Base-by-base conservation (phyloP, 2,113 vertebrate species). In the Propithecus coquereli region DNA sequence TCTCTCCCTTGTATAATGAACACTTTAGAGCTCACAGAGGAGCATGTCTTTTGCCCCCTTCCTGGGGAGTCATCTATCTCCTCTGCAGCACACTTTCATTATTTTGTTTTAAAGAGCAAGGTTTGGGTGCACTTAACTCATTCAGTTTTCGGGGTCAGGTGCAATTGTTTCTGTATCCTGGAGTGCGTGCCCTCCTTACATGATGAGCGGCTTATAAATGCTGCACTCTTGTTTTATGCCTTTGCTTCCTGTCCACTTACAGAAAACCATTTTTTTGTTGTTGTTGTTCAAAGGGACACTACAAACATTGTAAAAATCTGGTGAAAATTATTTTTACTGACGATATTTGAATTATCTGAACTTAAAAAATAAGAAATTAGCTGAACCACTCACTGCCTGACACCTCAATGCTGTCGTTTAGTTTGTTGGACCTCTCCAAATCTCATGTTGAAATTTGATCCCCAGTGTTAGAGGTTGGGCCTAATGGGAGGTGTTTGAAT, bases 21-120 rank as follows among this genome's bases (percentile, higher is more conserved):
- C 3, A 27, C 32, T 92, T 70, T 25, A 81, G 45, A 70, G 8
- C 37, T 71, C 80, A 50, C 52, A 40, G 34, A 71, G 40, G 32
- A 63, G 9, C 8, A 25, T 3, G 8, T 50, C 32, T 52, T 84
- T 57, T 96, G 20, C 61, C 18, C 16, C 13, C 7, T 82, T 32
- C 10, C 37, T 76, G 22, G 6, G 27, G 23, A 71, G 66, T 77
- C 52, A 63, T 87, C 85, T 90, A n/a, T 76, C 25, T 87, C 6
- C 12, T 70, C 18, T 81, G 18, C 25, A 50, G 50, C n/a, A 89
- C 23, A 43, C 74, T 83, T 94, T 95, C 73, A 34, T 84, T 73
- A 61, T 94, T 90, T 47, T 25, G 3, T 47, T 95, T 86, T 74
- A 63, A 94, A 70, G 40, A 92, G 1, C 37, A 82, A 70, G 8